Conservation (phyloP, 2,113 vertebrate genomes). For the Paraplagusia blochii region DNA sequence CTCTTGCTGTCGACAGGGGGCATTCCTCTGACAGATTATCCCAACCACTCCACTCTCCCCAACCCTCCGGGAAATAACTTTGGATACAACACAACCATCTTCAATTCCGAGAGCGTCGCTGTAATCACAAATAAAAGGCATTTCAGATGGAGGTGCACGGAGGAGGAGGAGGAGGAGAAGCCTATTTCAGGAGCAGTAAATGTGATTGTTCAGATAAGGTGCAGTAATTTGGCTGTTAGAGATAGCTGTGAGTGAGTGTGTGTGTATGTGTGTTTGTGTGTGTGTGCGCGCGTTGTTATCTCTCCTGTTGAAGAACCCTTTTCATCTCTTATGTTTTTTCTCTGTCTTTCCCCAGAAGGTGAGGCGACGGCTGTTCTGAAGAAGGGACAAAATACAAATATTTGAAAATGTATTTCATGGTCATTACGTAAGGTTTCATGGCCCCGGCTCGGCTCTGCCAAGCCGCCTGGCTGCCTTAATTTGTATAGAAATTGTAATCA, state of each 20-base stretch:
- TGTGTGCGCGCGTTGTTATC: constrained; percentile 86
- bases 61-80: too few species aligned
- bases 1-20: too few species aligned
- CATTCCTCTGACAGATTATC: too few species aligned
- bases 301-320: constrained; percentile 83
- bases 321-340: constrained; percentile 79
- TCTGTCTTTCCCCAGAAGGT: constrained; percentile 90
- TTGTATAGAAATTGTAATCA: constrained; percentile 99
- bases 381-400: constrained; percentile 98
- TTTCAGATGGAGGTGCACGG: constrained; percentile 64
- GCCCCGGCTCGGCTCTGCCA: constrained; percentile 95
- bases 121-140: constrained; percentile 78
- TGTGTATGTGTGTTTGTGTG: too few species aligned
- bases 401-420: constrained; percentile 99
- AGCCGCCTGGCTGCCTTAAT: constrained; percentile 99
- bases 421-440: constrained; percentile 99
- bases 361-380: constrained; percentile 92
- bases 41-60: too few species aligned
- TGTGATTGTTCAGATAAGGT: constrained; percentile 94
- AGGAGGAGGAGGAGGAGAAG: constrained; percentile 48
- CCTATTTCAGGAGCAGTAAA: constrained; percentile 81
- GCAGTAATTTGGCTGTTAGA: constrained; percentile 88
- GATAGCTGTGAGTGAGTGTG: constrained; percentile 88
- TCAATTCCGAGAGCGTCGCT: constrained; percentile 76
- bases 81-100: constrained; percentile 72